Base-by-base conservation (phyloP, 1,140 invertebrate species). In the Ectropis grisescens region DNA sequence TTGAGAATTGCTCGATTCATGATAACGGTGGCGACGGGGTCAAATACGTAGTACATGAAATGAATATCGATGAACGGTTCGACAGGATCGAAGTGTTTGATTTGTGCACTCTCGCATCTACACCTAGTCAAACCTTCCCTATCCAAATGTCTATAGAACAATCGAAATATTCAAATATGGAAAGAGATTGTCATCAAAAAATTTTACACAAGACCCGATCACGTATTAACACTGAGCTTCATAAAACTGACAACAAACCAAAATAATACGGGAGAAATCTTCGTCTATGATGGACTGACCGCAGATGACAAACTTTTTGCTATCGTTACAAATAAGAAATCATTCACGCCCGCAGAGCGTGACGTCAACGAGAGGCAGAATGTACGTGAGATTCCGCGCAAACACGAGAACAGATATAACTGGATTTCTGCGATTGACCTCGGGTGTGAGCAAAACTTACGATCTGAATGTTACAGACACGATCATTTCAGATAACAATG, bases 401-500 rank as follows among this genome's bases (percentile, higher is more conserved):
- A 83, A 92, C 48, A 81, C 89, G 0, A 79, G 86, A 30, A 88
- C 88, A 6, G 86, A 91, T 45, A 85, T 91, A 15, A 80, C 90
- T 6, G 88, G 91, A 2, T 93, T 91, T 51, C 82, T 96, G 33
- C 84, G 91, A 46, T 62, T 97, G 19, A 89, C 88, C 0, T 91
- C 93, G 0, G 91, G 91, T 8, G 84, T 88, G 13, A 86, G 88
- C 76, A 95, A 95, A 86, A 90, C 89, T 29, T 92, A 91, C 57
- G 95, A 98, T 66, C 83, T 99, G 1, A 93, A 95, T 42, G 86
- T 99, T 4, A 92, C 90, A 0, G 89, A 93, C 45, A 93, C 93
- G 10, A 87, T 90, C 12, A 89, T 99, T 23, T 87, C 89, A 0
- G 88, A 93, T 49, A 99, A 99, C 74, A 92, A 92, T 54, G 97